A percentile compares a stretch with the other conserved stretches of the same genome.
Conservation (phyloP, 2,888 invertebrate genomes). For the Taenaris catops region DNA sequence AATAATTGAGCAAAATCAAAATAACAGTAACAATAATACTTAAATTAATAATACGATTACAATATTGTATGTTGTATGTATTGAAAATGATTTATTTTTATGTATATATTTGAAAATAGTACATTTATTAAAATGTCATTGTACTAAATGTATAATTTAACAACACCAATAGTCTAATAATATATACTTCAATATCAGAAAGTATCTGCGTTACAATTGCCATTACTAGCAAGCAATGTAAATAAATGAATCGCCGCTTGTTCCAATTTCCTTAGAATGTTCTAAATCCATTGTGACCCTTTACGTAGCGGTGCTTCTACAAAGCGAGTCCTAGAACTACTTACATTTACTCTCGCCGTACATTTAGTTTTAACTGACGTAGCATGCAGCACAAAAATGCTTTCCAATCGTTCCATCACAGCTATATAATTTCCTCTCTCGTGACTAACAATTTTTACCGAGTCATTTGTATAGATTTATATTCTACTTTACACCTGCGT, state of each 20-base stretch:
- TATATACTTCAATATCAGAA: constrained; percentile 40
- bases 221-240: constrained; percentile 31
- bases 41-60: constrained; percentile 64
- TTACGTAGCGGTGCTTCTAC: constrained; percentile 23
- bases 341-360: constrained; percentile 23
- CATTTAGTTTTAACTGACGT: constrained; percentile 42
- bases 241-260: constrained; percentile 24
- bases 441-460: constrained; percentile 43
- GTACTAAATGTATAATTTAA: constrained; percentile 62
- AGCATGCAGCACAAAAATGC: constrained; percentile 70
- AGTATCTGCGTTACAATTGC: constrained; percentile 50
- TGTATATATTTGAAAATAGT: constrained; percentile 29
- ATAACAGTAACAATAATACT: constrained; percentile 71
- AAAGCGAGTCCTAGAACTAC: constrained; percentile 41
- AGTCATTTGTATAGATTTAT: constrained; percentile 57
- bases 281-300: constrained; percentile 3
- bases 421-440: constrained; percentile 69
- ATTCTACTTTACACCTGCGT: constrained; percentile 66
- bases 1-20: constrained; percentile 77
- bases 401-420: constrained; percentile 67
- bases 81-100: constrained; percentile 39
- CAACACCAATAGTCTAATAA: constrained; percentile 58
- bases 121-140: constrained; percentile 56
- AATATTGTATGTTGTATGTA: constrained; percentile 44
- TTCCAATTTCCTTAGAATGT: constrained; percentile 4